Conservation (phyloP, 2,797 vertebrate genomes). For the Carapus acus region DNA sequence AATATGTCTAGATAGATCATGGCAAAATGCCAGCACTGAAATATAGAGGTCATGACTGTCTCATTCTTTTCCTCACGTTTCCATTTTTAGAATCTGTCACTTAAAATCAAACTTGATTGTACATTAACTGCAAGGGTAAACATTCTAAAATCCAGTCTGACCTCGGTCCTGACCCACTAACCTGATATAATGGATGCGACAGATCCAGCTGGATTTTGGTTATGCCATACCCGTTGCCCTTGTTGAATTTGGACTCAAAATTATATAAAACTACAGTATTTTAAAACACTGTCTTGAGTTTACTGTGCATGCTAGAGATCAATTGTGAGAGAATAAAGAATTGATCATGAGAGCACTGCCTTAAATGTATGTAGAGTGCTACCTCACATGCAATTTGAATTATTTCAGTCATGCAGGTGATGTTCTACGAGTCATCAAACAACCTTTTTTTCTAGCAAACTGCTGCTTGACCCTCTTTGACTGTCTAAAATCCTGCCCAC, state of each 20-base stretch:
- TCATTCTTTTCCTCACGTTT: neutral
- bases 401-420: conserved; percentile 16
- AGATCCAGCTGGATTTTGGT: neutral
- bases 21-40: too few relatives aligned
- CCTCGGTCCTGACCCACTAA: conserved; percentile 2
- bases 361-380: neutral
- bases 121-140: conserved; percentile 14
- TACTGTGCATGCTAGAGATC: too few relatives aligned
- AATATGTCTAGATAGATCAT: too few relatives aligned
- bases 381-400: conserved; percentile 16
- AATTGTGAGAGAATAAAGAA: too few relatives aligned
- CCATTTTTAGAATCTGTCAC: conserved; percentile 1
- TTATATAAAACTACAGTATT: too few relatives aligned
- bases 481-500: conserved; percentile 21
- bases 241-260: conserved; percentile 1
- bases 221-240: too few relatives aligned
- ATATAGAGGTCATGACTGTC: too few relatives aligned
- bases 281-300: too few relatives aligned
- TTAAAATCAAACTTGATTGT: conserved; percentile 6
- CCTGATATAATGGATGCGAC: neutral
- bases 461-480: neutral
- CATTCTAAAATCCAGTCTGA: conserved; percentile 8
- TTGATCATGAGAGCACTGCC: neutral
- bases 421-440: conserved; percentile 40
- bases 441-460: conserved; percentile 52